A percentile compares a stretch with the other conserved stretches of the same genome.
phyloP scores from a whole-genome alignment of 2,888 invertebrate genomes.

The Chelonus formosanus region DNA sequence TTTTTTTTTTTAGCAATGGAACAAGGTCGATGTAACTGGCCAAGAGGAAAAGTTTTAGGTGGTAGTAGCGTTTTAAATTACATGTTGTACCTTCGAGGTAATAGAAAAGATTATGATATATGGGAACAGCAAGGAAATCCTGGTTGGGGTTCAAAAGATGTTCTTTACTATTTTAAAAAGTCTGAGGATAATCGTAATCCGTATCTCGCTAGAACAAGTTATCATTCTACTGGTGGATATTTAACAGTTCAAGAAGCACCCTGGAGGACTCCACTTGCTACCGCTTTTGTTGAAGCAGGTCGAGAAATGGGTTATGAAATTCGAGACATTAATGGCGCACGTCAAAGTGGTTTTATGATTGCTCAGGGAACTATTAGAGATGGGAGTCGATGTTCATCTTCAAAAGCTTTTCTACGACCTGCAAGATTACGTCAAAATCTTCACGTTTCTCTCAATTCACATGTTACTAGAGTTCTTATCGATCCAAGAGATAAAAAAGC shows the following conservation, averaged over 20 bases:
- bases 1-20: conserved; percentile 74
- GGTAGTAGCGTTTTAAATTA: conserved; percentile 90
- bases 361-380: conserved; percentile 82
- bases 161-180: conserved; percentile 86
- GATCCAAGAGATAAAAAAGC: conserved; percentile 74
- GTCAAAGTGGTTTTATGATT: conserved; percentile 88
- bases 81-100: conserved; percentile 91
- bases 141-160: conserved; percentile 87
- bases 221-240: conserved; percentile 83
- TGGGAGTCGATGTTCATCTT: conserved; percentile 87
- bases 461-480: conserved; percentile 71
- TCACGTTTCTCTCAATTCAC: conserved; percentile 84
- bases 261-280: conserved; percentile 83
- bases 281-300: conserved; percentile 84
- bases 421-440: conserved; percentile 82
- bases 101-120: conserved; percentile 86
- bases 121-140: conserved; percentile 89
- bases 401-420: conserved; percentile 87
- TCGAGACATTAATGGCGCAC: conserved; percentile 86
- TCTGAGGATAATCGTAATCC: conserved; percentile 91
- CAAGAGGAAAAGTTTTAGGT: conserved; percentile 89
- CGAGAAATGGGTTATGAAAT: conserved; percentile 86
- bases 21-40: conserved; percentile 87
- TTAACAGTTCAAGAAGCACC: conserved; percentile 87
- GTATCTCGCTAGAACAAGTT: conserved; percentile 80